Evolutionary conservation across 2,113 vertebrate species (phyloP).

Genomic region (Cyrtonyx montezumae): DNA sequence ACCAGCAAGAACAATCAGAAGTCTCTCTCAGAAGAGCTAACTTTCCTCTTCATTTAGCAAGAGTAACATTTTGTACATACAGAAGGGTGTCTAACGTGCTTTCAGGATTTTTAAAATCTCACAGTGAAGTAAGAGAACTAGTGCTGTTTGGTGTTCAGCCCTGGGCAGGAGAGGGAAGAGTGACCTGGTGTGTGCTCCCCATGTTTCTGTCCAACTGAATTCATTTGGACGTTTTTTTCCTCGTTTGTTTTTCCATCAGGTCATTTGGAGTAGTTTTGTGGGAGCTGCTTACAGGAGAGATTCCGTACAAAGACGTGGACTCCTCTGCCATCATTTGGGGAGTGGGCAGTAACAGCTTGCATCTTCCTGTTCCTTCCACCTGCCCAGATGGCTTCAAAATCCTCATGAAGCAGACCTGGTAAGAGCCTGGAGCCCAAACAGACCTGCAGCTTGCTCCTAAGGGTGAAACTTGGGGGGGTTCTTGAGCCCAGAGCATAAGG

Average conservation of each 20-base stretch:
- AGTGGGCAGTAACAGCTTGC: conserved; percentile 97
- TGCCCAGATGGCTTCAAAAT: conserved; percentile 99
- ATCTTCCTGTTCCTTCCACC: conserved; percentile 97
- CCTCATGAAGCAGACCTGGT: conserved; percentile 99
- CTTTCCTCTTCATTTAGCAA: background rate
- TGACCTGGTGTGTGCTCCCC: background rate
- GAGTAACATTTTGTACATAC: background rate
- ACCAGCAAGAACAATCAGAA: background rate
- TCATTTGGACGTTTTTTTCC: background rate
- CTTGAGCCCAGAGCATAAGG: background rate
- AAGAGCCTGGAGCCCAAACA: conserved; percentile 50
- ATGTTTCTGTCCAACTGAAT: background rate
- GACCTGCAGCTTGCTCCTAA: background rate
- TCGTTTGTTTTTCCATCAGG: conserved; percentile 72
- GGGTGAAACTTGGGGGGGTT: background rate
- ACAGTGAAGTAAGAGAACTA: background rate
- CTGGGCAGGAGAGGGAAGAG: background rate
- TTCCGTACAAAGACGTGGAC: conserved; percentile 98
- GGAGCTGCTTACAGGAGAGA: conserved; percentile 96
- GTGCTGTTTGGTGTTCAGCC: background rate
- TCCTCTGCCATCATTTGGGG: conserved; percentile 99
- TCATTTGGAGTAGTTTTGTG: conserved; percentile 97
- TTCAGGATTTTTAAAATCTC: background rate
- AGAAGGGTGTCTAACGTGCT: background rate
- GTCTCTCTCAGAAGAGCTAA: background rate